These are phyloP conservation scores for Leiothrix lutea DNA, from an alignment of 2,113 vertebrate species.

Conservation along the genomic window DNA sequence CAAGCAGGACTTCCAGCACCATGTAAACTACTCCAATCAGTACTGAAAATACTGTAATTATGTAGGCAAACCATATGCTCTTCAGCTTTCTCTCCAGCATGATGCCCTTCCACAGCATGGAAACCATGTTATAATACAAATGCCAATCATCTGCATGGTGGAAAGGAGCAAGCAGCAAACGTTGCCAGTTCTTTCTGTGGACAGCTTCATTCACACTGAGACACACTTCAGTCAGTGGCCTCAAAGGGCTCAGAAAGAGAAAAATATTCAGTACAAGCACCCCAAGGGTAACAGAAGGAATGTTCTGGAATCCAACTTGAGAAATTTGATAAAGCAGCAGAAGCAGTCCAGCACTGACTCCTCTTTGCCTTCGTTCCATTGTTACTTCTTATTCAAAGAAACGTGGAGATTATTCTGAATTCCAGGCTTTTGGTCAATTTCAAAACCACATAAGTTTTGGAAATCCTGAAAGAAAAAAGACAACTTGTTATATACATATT, in stretches of 20 bases:
- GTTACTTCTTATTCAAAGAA: not conserved
- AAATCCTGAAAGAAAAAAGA: conserved; percentile 61
- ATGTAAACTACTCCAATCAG: conserved; percentile 87
- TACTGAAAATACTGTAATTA: conserved; percentile 84
- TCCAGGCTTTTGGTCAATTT: not conserved
- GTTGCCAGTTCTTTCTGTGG: conserved; percentile 81
- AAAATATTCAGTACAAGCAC: conserved; percentile 84
- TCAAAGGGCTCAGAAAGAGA: conserved; percentile 85
- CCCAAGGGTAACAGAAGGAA: conserved; percentile 88
- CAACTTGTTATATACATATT: not conserved
- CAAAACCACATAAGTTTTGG: not conserved
- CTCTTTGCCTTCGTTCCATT: conserved; percentile 76
- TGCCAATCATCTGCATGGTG: conserved; percentile 93
- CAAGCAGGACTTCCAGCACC: conserved; percentile 74
- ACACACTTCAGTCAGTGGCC: conserved; percentile 75
- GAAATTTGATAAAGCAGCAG: conserved; percentile 85
- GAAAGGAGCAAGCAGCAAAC: conserved; percentile 85
- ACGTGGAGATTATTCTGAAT: not conserved
- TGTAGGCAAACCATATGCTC: conserved; percentile 82
- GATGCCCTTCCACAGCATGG: conserved; percentile 91
- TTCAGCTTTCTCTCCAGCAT: conserved; percentile 84
- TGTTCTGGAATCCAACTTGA: conserved; percentile 84
- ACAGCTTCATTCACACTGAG: conserved; percentile 84
- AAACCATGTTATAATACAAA: conserved; percentile 95
- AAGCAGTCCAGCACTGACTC: conserved; percentile 78